Percentiles rank a stretch among this genome's conserved stretches.
Conservation (phyloP, 92 coral and sea anemone species). For the Porites lobata region DNA sequence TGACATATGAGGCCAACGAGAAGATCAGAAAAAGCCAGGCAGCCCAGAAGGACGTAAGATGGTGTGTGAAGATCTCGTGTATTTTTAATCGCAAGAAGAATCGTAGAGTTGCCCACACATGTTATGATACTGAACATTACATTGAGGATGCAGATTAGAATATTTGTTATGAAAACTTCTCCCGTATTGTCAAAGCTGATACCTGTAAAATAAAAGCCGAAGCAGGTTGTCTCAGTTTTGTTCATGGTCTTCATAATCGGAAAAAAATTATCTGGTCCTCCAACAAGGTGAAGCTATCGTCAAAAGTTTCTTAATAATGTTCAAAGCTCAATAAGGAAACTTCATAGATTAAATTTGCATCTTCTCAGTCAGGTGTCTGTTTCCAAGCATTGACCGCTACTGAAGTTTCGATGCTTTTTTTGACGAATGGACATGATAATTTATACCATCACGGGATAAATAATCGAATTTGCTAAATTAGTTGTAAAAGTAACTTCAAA, state of each 20-base stretch:
- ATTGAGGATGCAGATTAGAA: slow-evolving; percentile 22
- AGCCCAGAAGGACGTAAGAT: slow-evolving; percentile 32
- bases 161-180: background rate
- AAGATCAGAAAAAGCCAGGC: slow-evolving; percentile 48
- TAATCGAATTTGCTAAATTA: too few species aligned
- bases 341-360: too few species aligned
- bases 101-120: slow-evolving; percentile 6
- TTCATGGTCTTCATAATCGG: background rate
- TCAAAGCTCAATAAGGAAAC: background rate
- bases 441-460: too few species aligned
- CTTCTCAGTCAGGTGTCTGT: too few species aligned
- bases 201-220: background rate
- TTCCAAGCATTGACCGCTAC: too few species aligned
- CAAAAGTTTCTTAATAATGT: background rate
- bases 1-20: slow-evolving; percentile 45
- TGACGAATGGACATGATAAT: too few species aligned
- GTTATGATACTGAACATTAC: slow-evolving; percentile 25
- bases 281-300: background rate
- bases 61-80: slow-evolving; percentile 33
- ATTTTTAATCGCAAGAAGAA: slow-evolving; percentile 18
- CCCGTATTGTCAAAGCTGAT: background rate
- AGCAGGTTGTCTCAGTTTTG: background rate
- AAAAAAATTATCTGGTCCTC: background rate
- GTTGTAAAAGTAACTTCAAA: too few species aligned
- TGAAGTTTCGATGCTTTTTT: too few species aligned